Evolutionary conservation across 2,888 invertebrate species (phyloP).

Genomic region (Amphimallon solstitiale): DNA sequence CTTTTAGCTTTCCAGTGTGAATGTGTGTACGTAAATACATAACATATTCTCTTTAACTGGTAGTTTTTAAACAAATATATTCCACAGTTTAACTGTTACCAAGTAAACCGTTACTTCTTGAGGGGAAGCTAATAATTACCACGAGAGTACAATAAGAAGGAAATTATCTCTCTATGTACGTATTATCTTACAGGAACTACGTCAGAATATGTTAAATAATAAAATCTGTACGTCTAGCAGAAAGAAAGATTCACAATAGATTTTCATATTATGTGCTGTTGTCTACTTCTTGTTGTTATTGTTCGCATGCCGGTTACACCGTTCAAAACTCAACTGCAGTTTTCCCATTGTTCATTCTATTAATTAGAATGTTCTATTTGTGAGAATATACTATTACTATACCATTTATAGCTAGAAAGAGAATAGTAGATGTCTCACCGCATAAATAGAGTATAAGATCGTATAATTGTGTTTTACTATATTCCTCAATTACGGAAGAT

Average conservation of each 20-base stretch:
- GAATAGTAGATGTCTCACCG: neutral
- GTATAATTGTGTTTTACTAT: slow-evolving; percentile 13
- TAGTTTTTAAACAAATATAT: neutral
- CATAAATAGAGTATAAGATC: neutral
- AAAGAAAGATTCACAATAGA: slow-evolving; percentile 9
- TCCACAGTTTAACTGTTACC: too few species aligned
- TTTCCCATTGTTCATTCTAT: slow-evolving; percentile 24
- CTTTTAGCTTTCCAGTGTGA: too few species aligned
- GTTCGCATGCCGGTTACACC: neutral
- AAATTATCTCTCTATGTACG: slow-evolving; percentile 8
- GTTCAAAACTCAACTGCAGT: slow-evolving; percentile 25
- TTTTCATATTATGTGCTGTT: slow-evolving; percentile 22
- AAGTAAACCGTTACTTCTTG: too few species aligned
- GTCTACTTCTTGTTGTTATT: slow-evolving; percentile 20
- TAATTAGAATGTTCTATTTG: slow-evolving; percentile 2
- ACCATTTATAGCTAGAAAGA: too few species aligned
- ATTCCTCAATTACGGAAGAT: slow-evolving; percentile 8
- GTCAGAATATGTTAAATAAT: neutral
- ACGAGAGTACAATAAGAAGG: slow-evolving; percentile 2
- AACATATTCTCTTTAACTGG: too few species aligned
- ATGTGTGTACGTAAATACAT: too few species aligned
- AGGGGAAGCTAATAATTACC: neutral
- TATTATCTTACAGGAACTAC: neutral
- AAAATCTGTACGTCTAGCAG: neutral
- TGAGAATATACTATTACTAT: neutral